Percentiles rank a stretch among this genome's conserved stretches.
phyloP scores from a whole-genome alignment of 2,888 invertebrate species.

The Pantelozetes paolii region DNA sequence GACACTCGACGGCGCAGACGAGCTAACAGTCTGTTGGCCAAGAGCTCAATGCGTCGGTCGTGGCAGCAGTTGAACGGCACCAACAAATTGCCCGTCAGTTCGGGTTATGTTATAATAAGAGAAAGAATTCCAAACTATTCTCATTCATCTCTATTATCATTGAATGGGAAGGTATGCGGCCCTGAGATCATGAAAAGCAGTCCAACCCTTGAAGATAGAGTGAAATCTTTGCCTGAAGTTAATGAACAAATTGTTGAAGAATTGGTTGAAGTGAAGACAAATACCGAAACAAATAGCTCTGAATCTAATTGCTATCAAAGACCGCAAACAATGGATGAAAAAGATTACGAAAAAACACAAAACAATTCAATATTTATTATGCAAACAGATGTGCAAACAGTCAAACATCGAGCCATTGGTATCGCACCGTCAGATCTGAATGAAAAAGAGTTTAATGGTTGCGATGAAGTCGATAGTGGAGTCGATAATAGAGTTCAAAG shows the following conservation, averaged over 20 bases:
- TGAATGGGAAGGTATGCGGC: background rate
- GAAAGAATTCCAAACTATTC: background rate
- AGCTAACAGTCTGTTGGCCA: conserved; percentile 16
- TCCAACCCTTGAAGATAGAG: background rate
- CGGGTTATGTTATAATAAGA: background rate
- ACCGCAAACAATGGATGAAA: background rate
- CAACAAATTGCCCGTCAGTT: background rate
- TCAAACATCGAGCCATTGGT: background rate
- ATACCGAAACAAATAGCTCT: background rate
- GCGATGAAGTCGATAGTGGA: conserved; percentile 16
- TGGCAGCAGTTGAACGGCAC: conserved; percentile 16
- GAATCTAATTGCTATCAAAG: background rate
- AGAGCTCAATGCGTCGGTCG: conserved; percentile 3
- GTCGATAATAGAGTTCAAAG: conserved; percentile 18
- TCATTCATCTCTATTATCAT: background rate
- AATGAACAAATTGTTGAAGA: background rate
- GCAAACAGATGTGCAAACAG: conserved; percentile 29
- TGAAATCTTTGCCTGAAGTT: background rate
- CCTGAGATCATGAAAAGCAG: background rate
- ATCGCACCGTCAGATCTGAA: background rate
- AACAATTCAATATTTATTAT: background rate
- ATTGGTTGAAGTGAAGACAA: background rate
- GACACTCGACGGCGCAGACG: conserved; percentile 22
- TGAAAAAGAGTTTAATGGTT: background rate
- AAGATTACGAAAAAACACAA: background rate